These are phyloP conservation scores for Hypercompe scribonia DNA, from an alignment of 2,888 invertebrate species.

Conservation along the genomic window DNA sequence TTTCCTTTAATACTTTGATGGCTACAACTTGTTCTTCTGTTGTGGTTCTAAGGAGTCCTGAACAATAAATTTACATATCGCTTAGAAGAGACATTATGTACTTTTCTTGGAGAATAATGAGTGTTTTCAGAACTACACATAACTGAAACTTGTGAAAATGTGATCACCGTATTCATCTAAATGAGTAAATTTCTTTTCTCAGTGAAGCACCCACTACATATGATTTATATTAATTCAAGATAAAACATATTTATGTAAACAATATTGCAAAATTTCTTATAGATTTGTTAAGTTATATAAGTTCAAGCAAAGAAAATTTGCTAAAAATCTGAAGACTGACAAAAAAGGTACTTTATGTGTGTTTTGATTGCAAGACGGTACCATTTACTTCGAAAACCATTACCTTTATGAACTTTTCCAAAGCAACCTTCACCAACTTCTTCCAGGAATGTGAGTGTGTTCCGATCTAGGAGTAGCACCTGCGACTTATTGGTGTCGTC, in stretches of 20 bases:
- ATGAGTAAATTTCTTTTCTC: not conserved
- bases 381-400: not conserved
- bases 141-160: not conserved
- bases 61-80: slow-evolving; percentile 20
- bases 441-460: slow-evolving; percentile 89
- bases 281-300: not conserved
- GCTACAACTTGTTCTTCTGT: slow-evolving; percentile 87
- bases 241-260: not conserved
- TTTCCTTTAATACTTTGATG: slow-evolving; percentile 93
- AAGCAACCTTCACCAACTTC: slow-evolving; percentile 96
- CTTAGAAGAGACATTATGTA: not conserved
- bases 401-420: slow-evolving; percentile 95
- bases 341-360: no score
- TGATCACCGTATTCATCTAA: not conserved
- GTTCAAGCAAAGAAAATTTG: not conserved
- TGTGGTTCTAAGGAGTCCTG: slow-evolving; percentile 72
- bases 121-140: not conserved
- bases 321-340: no score
- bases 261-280: not conserved
- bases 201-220: no score
- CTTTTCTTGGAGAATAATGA: not conserved
- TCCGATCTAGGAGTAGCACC: slow-evolving; percentile 88
- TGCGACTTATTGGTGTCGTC: slow-evolving; percentile 70
- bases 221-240: not conserved
- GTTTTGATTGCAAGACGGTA: not conserved